Evolutionary conservation across 2,888 invertebrate genomes (phyloP).

Genomic region (Glyphotaelius pellucidus): DNA sequence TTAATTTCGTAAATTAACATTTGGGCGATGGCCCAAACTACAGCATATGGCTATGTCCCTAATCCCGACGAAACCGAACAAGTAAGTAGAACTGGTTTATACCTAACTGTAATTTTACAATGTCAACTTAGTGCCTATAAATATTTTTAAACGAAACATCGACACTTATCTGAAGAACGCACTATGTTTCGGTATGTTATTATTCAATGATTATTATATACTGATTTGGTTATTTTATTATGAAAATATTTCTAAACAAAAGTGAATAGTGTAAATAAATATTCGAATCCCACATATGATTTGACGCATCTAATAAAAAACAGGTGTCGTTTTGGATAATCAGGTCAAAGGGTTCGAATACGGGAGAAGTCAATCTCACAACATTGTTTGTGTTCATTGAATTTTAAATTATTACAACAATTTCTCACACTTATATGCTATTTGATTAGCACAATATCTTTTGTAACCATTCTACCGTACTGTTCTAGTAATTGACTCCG

Average conservation of each 20-base stretch:
- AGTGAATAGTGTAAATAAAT: not conserved
- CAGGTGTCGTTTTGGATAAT: not conserved
- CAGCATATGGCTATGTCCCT: constrained; percentile 62
- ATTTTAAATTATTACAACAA: not conserved
- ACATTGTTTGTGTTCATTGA: not conserved
- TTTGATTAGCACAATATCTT: not conserved
- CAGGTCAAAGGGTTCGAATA: not conserved
- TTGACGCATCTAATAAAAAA: not conserved
- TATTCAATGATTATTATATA: constrained; percentile 11
- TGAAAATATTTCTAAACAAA: constrained; percentile 19
- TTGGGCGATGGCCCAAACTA: constrained; percentile 63
- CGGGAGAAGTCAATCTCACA: not conserved
- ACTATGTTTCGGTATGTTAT: not conserved
- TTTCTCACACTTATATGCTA: not conserved
- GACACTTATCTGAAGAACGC: not conserved
- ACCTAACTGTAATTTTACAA: constrained; percentile 55
- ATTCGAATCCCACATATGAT: not conserved
- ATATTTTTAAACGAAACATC: constrained; percentile 17
- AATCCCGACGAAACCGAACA: constrained; percentile 58
- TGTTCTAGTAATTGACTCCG: not conserved
- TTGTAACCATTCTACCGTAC: not conserved
- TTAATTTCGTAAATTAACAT: constrained; percentile 55
- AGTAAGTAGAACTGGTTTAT: constrained; percentile 59
- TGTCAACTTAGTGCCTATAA: constrained; percentile 37
- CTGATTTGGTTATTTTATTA: not conserved